Conservation (phyloP, 2,113 vertebrate species). For the Menidia beryllina region DNA sequence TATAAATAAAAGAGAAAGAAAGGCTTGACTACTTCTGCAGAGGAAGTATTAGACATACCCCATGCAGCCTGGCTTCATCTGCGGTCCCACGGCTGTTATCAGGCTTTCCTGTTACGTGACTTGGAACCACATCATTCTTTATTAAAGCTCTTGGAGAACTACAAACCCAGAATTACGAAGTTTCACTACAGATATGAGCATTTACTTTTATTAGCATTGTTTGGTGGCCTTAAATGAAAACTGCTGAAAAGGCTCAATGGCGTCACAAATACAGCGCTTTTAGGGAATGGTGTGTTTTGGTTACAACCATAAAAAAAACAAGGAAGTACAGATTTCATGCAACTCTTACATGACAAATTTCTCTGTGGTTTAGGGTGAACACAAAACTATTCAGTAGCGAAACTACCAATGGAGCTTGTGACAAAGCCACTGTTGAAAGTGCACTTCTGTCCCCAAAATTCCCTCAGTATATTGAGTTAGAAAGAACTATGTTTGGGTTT, state of each 20-base stretch:
- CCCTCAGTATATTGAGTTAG: constrained; percentile 47
- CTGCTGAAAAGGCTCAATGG: not conserved
- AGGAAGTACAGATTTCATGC: constrained; percentile 54
- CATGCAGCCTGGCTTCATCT: constrained; percentile 43
- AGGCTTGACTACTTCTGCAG: constrained; percentile 39
- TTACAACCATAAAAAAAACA: constrained; percentile 29
- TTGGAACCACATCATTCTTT: constrained; percentile 55
- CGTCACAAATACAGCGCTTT: constrained; percentile 4
- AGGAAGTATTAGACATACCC: constrained; percentile 63
- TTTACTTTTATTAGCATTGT: constrained; percentile 5
- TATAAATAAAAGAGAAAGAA: constrained; percentile 45
- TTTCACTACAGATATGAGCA: constrained; percentile 25
- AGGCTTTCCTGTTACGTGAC: constrained; percentile 69
- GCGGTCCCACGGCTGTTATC: constrained; percentile 52
- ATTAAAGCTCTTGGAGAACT: constrained; percentile 39
- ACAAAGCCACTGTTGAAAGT: constrained; percentile 46
- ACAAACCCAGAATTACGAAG: constrained; percentile 27
- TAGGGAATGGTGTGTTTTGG: constrained; percentile 35
- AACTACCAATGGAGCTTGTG: constrained; percentile 18
- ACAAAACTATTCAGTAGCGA: constrained; percentile 34
- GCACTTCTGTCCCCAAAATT: constrained; percentile 56
- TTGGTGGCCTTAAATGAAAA: constrained; percentile 4
- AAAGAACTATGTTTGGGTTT: constrained; percentile 39
- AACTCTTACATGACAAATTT: constrained; percentile 34
- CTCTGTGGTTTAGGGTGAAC: constrained; percentile 40